These are phyloP conservation scores for Microdon myrmicae DNA, from an alignment of 2,888 invertebrate species.

Conservation along the genomic window DNA sequence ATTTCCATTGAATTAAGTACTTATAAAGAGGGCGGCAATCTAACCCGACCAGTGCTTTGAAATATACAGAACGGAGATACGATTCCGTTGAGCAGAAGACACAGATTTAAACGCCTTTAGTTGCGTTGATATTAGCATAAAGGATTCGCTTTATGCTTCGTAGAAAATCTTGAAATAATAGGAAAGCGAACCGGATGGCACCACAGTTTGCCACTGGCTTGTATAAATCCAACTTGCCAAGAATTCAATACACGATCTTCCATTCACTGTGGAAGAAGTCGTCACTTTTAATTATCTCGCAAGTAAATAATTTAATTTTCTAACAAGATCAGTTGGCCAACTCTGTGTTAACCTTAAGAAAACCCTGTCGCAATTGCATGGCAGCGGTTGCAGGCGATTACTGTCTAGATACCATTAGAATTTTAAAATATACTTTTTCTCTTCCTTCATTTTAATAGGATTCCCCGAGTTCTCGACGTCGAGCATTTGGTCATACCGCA, in stretches of 20 bases:
- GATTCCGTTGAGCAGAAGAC: not conserved
- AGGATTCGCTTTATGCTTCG: slow-evolving; percentile 6
- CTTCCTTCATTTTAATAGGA: not conserved
- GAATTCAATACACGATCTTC: slow-evolving; percentile 36
- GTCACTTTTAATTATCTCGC: slow-evolving; percentile 35
- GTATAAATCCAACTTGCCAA: slow-evolving; percentile 30
- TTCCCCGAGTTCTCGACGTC: slow-evolving; percentile 8
- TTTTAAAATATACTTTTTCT: not conserved
- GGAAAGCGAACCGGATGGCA: not conserved
- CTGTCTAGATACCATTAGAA: slow-evolving; percentile 7
- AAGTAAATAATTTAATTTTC: slow-evolving; percentile 22
- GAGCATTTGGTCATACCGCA: slow-evolving; percentile 18
- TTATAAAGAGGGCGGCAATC: slow-evolving; percentile 14
- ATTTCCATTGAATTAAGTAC: slow-evolving; percentile 40
- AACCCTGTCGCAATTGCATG: slow-evolving; percentile 42
- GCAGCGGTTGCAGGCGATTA: slow-evolving; percentile 8
- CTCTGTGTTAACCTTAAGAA: slow-evolving; percentile 13
- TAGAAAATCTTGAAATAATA: slow-evolving; percentile 10
- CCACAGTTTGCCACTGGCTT: slow-evolving; percentile 22
- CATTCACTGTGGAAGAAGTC: slow-evolving; percentile 18
- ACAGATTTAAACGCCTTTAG: slow-evolving; percentile 20
- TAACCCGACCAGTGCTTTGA: slow-evolving; percentile 5
- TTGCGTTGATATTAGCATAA: slow-evolving; percentile 43
- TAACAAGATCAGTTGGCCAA: slow-evolving; percentile 22
- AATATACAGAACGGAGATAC: not conserved